A percentile compares a stretch with the other conserved stretches of the same genome.
phyloP scores from a whole-genome alignment of 2,888 invertebrate genomes.

The Eudasyphora cyanicolor region DNA sequence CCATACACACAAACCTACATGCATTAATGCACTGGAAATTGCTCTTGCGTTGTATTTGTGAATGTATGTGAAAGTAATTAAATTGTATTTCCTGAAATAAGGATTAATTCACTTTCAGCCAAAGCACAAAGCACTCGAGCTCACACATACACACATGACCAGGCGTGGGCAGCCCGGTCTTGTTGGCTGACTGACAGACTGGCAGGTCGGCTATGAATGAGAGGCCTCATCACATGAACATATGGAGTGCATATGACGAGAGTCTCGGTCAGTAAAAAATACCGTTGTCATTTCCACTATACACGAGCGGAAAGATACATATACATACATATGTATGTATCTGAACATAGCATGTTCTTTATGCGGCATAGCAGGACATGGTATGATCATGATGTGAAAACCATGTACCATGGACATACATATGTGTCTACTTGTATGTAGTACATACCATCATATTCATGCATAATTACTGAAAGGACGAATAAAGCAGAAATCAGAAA shows the following conservation, averaged over 20 bases:
- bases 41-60: background rate
- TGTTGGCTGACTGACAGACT: background rate
- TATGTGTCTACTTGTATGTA: background rate
- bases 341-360: conserved; percentile 18
- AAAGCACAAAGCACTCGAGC: conserved; percentile 11
- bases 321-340: background rate
- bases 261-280: conserved; percentile 7
- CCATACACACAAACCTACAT: background rate
- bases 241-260: conserved; percentile 48
- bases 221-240: conserved; percentile 28
- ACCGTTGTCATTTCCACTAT: background rate
- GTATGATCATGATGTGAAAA: background rate
- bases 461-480: conserved; percentile 44
- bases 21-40: background rate
- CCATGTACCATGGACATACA: background rate
- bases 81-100: conserved; percentile 60
- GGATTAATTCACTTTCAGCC: conserved; percentile 22
- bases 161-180: background rate
- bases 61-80: conserved; percentile 50
- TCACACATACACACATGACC: background rate
- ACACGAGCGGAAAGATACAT: background rate
- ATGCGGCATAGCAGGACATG: conserved; percentile 11
- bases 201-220: background rate
- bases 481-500: background rate
- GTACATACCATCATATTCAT: conserved; percentile 37